A percentile compares a stretch with the other conserved stretches of the same genome.
phyloP scores from a whole-genome alignment of 2,113 vertebrate species.

The Petaurus breviceps region DNA sequence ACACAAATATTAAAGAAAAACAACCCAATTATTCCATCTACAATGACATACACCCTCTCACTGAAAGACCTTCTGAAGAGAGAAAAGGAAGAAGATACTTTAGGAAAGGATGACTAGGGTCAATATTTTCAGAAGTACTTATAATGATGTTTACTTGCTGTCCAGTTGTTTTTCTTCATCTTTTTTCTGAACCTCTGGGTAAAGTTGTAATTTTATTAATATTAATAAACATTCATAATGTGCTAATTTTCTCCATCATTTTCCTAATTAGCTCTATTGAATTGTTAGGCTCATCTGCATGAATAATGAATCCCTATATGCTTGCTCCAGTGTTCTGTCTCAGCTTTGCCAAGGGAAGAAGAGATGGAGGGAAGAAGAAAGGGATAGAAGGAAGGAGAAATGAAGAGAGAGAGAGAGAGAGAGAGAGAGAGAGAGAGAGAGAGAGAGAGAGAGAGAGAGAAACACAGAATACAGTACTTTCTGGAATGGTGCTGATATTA shows the following conservation, averaged over 20 bases:
- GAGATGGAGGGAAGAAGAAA: constrained; percentile 1
- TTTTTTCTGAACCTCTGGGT: constrained; percentile 76
- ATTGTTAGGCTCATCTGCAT: constrained; percentile 86
- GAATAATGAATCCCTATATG: constrained; percentile 82
- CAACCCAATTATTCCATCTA: background rate
- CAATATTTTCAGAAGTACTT: background rate
- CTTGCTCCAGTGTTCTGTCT: constrained; percentile 59
- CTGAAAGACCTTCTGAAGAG: background rate
- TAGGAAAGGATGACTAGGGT: background rate
- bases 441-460: constrained; percentile 7
- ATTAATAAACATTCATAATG: constrained; percentile 87
- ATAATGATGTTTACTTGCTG: constrained; percentile 32
- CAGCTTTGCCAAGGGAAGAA: constrained; percentile 10
- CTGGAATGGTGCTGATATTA: background rate
- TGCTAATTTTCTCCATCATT: constrained; percentile 88
- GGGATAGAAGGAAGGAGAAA: constrained; percentile 32
- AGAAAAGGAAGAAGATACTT: background rate
- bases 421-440: background rate
- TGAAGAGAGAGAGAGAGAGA: background rate
- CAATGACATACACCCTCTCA: background rate
- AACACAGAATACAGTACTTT: background rate
- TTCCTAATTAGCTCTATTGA: constrained; percentile 87
- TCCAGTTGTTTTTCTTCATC: constrained; percentile 69
- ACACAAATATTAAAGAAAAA: background rate
- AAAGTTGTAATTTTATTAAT: constrained; percentile 86